Conservation (phyloP, 2,113 vertebrate species). For the Anhinga anhinga region DNA sequence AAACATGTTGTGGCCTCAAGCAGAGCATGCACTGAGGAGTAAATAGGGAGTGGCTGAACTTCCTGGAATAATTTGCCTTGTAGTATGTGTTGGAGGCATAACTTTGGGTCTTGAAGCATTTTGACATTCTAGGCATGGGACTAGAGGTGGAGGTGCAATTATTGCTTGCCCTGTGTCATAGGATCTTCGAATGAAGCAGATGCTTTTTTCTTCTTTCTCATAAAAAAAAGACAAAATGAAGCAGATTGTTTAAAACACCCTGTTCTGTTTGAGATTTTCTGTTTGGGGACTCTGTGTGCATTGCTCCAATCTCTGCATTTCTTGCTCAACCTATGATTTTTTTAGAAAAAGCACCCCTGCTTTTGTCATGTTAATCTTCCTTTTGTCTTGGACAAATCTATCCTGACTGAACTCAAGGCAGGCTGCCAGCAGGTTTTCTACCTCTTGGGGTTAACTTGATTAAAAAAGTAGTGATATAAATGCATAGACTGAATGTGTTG, state of each 20-base stretch:
- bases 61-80: neutral
- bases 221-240: neutral
- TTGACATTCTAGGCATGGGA: neutral
- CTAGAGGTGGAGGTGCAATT: neutral
- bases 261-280: neutral
- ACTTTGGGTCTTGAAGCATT: neutral
- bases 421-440: neutral
- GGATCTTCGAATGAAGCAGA: neutral
- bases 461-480: neutral
- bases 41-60: neutral
- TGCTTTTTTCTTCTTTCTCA: neutral
- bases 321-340: neutral
- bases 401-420: neutral
- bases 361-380: neutral
- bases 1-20: fast-evolving
- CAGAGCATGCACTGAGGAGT: neutral
- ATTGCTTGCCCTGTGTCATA: neutral
- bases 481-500: neutral
- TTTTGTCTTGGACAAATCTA: neutral
- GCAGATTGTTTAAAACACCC: neutral
- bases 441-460: neutral
- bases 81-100: neutral
- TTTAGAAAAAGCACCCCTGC: neutral
- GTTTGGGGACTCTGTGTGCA: fast-evolving
- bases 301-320: neutral